A percentile compares a stretch with the other conserved stretches of the same genome.
phyloP scores from a whole-genome alignment of 2,797 vertebrate genomes.

The Heterohyrax brucei region DNA sequence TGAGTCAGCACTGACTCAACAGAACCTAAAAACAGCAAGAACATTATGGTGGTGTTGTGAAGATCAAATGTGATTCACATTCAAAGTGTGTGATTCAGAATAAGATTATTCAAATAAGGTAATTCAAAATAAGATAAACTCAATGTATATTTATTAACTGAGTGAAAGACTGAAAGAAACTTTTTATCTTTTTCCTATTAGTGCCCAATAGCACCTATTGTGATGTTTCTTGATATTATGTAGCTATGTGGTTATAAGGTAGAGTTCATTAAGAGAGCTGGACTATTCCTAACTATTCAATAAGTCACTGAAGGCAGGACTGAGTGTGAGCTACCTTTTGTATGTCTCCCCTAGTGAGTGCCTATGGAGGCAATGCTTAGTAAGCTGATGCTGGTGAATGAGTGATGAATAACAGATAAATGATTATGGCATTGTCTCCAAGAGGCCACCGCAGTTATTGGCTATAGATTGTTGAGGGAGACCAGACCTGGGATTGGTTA shows the following conservation, averaged over 20 bases:
- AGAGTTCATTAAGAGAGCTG: neutral
- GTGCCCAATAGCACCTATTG: neutral
- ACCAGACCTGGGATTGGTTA: neutral
- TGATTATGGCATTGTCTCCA: neutral
- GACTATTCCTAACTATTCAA: neutral
- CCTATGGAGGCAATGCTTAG: neutral
- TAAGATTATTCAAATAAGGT: neutral
- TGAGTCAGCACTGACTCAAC: neutral
- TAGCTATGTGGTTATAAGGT: neutral
- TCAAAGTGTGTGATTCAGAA: neutral
- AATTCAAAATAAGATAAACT: neutral
- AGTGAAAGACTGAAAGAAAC: neutral
- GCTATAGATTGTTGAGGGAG: neutral
- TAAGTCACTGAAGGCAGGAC: neutral
- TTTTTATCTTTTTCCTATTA: neutral
- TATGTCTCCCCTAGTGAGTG: accelerated
- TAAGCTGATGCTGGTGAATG: neutral
- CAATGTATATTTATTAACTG: neutral
- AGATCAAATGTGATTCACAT: neutral
- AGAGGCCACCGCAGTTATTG: neutral
- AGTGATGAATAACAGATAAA: neutral
- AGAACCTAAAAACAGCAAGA: neutral
- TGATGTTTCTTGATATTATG: neutral
- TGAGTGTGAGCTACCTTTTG: neutral
- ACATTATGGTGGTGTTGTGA: neutral